Evolutionary conservation across 2,797 vertebrate genomes (phyloP), one percentile per base, ranked within the genome.

Genomic region (Gephyroberyx darwinii): DNA sequence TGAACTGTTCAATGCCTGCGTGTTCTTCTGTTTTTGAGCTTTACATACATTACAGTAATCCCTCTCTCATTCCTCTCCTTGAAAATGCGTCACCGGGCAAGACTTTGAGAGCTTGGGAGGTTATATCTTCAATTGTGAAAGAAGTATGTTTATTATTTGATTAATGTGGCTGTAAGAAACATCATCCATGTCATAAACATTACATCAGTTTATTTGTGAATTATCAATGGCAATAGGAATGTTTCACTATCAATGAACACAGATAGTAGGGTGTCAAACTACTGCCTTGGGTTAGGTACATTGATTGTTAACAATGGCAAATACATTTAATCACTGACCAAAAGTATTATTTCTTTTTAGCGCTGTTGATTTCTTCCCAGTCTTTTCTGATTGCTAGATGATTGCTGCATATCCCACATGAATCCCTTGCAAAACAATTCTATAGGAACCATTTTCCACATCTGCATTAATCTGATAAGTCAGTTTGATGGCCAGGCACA

Each of bases 1-100:
- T 80, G 9, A 45, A 60, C 37, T 54, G 52, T 65, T 51, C 4
- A 22, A 71, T 43, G 22, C 1, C 77, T 67, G 71, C 59, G 10
- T 17, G 4, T 64, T 71, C 65, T 47, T 66, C 48, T 70, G 58
- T 76, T 82, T 69, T 41, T 53, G 39, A 74, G 80, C 80, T 89
- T 88, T 85, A 80, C 80, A 85, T 82, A 82, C 67, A 89, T 85
- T 85, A 85, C 59, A 84, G 72, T 82, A 83, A 89, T 89, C 69
- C 76, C 51, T 51, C 61, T 70, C 51, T 61, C 65, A 41, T 81
- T 78, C 20, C 10, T 55, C 67, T 68, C 26, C 59, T 75, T 53
- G 13, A 71, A 68, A 80, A 74, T 65, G 10, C 71, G 45, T 64
- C 65, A 43, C 41, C 74, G 74, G 47, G 59, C 30, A 4, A 60